Evolutionary conservation across 1,140 invertebrate genomes (phyloP).

Genomic region (Planococcus citri): DNA sequence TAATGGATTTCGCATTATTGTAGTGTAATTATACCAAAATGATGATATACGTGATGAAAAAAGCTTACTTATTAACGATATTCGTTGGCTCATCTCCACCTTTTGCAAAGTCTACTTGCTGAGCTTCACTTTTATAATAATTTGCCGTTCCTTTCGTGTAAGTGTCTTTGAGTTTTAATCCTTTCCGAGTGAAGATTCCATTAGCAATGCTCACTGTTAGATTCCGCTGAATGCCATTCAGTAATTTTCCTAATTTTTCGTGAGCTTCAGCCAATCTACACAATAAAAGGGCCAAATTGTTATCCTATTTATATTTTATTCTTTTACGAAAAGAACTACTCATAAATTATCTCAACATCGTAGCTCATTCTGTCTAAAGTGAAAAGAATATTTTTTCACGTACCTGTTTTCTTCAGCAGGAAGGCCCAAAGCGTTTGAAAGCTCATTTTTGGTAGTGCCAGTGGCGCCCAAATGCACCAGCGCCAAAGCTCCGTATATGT

Average conservation of each 20-base stretch:
- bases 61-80: neutral
- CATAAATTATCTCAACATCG: too few relatives aligned
- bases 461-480: constrained; percentile 52
- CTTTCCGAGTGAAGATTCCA: neutral
- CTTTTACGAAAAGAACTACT: too few relatives aligned
- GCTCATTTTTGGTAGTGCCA: constrained; percentile 50
- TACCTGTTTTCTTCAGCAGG: neutral
- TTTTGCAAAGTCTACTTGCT: neutral
- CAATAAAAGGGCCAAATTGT: too few relatives aligned
- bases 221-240: neutral
- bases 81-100: neutral
- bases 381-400: too few relatives aligned
- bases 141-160: neutral
- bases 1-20: too few relatives aligned
- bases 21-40: too few relatives aligned
- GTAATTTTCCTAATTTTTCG: neutral
- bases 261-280: neutral
- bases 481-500: constrained; percentile 47
- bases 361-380: too few relatives aligned
- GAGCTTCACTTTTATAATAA: neutral
- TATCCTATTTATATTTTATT: too few relatives aligned
- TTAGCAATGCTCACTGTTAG: neutral
- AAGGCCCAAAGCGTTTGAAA: constrained; percentile 42
- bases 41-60: too few relatives aligned
- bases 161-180: neutral